A percentile compares a stretch with the other conserved stretches of the same genome.
phyloP scores from a whole-genome alignment of 2,888 invertebrate species.

The Empis livida region DNA sequence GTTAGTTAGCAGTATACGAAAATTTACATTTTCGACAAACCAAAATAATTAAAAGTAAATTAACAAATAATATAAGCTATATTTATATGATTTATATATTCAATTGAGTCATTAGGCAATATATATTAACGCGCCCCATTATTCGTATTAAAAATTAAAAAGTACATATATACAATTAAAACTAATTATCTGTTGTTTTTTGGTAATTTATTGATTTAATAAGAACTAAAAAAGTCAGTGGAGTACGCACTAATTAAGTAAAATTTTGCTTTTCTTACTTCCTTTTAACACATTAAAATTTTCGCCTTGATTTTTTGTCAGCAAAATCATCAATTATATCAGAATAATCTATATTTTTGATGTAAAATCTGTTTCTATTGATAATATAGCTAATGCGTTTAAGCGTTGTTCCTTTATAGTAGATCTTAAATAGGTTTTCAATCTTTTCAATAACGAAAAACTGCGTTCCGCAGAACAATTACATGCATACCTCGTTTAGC shows the following conservation, averaged over 20 bases:
- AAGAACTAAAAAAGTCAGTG: no score
- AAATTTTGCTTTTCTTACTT: no score
- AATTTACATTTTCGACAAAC: no score
- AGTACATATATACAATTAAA: background rate
- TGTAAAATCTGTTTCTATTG: background rate
- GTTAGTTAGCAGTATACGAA: no score
- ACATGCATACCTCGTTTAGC: no score
- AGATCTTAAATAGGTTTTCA: background rate
- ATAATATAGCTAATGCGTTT: background rate
- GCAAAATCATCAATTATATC: background rate
- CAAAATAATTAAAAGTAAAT: no score
- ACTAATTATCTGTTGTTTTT: background rate
- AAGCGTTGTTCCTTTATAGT: background rate
- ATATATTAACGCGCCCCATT: no score
- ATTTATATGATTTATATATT: no score
- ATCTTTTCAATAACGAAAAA: slow-evolving; percentile 1
- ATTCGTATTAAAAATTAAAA: background rate
- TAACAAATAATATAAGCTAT: no score
- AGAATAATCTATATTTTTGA: background rate
- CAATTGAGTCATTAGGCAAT: background rate
- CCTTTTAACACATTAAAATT: background rate
- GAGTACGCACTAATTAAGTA: no score
- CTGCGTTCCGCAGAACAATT: background rate
- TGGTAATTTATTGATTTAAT: no score
- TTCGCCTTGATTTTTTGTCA: slow-evolving; percentile 1